Evolutionary conservation across 2,113 vertebrate genomes (phyloP).

Genomic region (Semnopithecus entellus): DNA sequence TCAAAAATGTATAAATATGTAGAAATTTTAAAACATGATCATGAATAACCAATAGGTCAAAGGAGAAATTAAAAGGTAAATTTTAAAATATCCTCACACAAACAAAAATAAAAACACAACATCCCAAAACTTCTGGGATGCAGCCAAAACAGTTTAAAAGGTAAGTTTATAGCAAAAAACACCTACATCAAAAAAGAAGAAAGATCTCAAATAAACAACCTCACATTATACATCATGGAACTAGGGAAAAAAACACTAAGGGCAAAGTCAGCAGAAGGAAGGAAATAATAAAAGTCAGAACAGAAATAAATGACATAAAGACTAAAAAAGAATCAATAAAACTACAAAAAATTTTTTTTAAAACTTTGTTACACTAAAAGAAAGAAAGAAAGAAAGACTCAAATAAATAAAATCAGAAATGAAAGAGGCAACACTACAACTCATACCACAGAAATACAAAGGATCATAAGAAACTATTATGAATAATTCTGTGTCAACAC

Average conservation of each 20-base stretch:
- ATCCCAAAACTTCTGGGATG: not conserved
- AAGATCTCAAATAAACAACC: not conserved
- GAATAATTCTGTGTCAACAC: not conserved
- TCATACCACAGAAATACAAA: not conserved
- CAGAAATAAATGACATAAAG: not conserved
- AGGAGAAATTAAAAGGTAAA: not conserved
- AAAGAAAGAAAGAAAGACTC: not conserved
- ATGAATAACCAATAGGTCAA: not conserved
- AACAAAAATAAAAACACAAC: not conserved
- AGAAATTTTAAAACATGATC: not conserved
- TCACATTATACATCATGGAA: not conserved
- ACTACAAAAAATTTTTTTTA: not conserved
- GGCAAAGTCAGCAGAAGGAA: not conserved
- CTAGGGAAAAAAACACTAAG: not conserved
- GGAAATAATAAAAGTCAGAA: not conserved
- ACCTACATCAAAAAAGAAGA: not conserved
- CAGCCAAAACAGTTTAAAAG: not conserved
- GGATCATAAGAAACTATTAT: not conserved
- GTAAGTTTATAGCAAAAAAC: not conserved
- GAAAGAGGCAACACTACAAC: not conserved
- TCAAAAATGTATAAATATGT: not conserved
- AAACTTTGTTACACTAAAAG: not conserved
- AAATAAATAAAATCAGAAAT: not conserved
- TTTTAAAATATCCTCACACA: not conserved
- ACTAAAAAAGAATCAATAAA: not conserved